Evolutionary conservation across 2,888 invertebrate species (phyloP).

Genomic region (Erynnis tages): DNA sequence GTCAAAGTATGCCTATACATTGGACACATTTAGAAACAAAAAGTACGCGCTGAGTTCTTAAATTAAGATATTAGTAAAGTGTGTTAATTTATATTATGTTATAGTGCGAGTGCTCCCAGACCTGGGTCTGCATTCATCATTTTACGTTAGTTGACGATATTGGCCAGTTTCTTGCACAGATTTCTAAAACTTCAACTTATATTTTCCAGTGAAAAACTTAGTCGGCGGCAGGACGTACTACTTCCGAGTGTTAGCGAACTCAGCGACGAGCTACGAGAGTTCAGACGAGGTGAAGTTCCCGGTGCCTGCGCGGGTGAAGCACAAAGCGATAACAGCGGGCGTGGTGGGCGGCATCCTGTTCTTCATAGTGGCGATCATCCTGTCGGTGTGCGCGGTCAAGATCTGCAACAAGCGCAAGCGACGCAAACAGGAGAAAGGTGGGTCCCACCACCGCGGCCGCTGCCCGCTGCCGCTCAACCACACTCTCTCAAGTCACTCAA

Average conservation of each 20-base stretch:
- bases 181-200: too few relatives aligned
- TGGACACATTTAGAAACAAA: too few relatives aligned
- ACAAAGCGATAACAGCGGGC: conserved; percentile 97
- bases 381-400: conserved; percentile 98
- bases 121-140: too few relatives aligned
- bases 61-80: too few relatives aligned
- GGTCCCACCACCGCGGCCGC: conserved; percentile 58
- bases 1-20: too few relatives aligned
- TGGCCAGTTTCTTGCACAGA: too few relatives aligned
- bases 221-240: conserved; percentile 95
- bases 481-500: not conserved
- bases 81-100: too few relatives aligned
- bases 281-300: conserved; percentile 94
- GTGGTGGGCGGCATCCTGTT: conserved; percentile 98
- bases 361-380: conserved; percentile 98
- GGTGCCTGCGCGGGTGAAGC: conserved; percentile 94
- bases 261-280: conserved; percentile 91
- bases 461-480: conserved; percentile 47
- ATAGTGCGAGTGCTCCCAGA: too few relatives aligned
- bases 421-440: conserved; percentile 99
- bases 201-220: conserved; percentile 90
- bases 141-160: too few relatives aligned
- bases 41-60: too few relatives aligned
- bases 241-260: conserved; percentile 95
- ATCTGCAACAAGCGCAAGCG: conserved; percentile 98